phyloP scores from a whole-genome alignment of 1,140 invertebrate species.

The Bilobella aurantiaca region DNA sequence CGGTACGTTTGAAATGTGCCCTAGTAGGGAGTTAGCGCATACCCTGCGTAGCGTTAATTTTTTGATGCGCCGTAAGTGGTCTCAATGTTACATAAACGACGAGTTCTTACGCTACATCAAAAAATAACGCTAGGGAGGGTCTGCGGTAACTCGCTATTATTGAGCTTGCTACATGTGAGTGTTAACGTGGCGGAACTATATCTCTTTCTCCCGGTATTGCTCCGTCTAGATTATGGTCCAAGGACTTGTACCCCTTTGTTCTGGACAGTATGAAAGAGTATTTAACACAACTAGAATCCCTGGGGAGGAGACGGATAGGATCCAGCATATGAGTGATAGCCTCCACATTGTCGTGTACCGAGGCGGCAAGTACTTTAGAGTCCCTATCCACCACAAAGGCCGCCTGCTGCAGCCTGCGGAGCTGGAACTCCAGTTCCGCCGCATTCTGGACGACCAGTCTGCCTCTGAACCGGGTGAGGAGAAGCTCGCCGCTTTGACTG shows the following conservation, averaged over 20 bases:
- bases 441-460: constrained; percentile 66
- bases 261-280: constrained; percentile 92
- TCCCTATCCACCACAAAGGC: constrained; percentile 77
- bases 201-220: background rate
- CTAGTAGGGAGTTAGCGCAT: too few species aligned
- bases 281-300: constrained; percentile 95
- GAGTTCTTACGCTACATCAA: too few species aligned
- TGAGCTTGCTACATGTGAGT: too few species aligned
- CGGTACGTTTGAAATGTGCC: constrained; percentile 65
- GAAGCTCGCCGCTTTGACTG: constrained; percentile 81
- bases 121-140: too few species aligned
- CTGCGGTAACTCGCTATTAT: too few species aligned
- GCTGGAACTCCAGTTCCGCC: constrained; percentile 83
- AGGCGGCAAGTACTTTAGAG: constrained; percentile 89
- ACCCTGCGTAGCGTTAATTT: too few species aligned
- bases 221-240: constrained; percentile 66
- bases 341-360: constrained; percentile 89
- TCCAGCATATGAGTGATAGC: constrained; percentile 76
- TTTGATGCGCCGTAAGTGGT: too few species aligned
- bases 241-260: constrained; percentile 87
- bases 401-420: constrained; percentile 72
- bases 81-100: too few species aligned
- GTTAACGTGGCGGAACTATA: too few species aligned
- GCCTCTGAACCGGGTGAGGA: constrained; percentile 68
- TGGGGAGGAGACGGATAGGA: constrained; percentile 80